Evolutionary conservation across 2,797 vertebrate genomes (phyloP), one percentile per base, ranked within the genome.

Genomic region (Coccyzus lansbergi): DNA sequence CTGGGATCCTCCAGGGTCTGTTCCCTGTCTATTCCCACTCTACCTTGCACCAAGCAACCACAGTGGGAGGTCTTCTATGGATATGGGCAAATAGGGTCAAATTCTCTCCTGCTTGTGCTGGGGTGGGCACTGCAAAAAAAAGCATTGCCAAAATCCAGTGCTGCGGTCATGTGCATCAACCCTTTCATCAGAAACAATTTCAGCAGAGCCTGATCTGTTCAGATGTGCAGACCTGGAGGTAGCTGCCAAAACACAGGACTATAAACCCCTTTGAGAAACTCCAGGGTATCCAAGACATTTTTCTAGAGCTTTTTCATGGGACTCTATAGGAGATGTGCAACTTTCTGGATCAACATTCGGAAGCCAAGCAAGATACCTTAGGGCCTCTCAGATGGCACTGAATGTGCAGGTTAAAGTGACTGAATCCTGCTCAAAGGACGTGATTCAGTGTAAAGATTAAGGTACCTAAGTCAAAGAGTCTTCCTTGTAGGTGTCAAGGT

Each of bases 141-240:
- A 64, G 29, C 7, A 49, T 33, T 12, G 38, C 21, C 33, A 77
- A 85, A 38, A 59, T 21, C 24, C 51, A 51, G n/a, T 4, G 51
- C 63, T 92, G 75, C 42, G 62, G 48, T 11, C 0, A 0, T 0
- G 5, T 15, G 38, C 10, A 67, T 49, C 56, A 22, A 18, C 2
- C 5, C 19, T 12, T 68, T 36, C 13, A 5, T 28, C 36, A 2
- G 3, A 44, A 29, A 15, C 10, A 21, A 21, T 20, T 62, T 29
- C 8, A 7, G 38, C 4, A 17, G n/a, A 51, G 29, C 24, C 76
- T 52, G 60, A 6, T 18, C 52, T 84, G 22, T 52, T 88, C 40
- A 74, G 52, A 28, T 5, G 10, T 7, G 13, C 52, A 52, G 10
- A 46, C 2, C 14, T 7, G 3, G 19, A 90, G 58, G 21, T 62